Evolutionary conservation across 2,797 vertebrate genomes (phyloP), one percentile per base, ranked within the genome.

Genomic region (Pseudocheirus occidentalis): DNA sequence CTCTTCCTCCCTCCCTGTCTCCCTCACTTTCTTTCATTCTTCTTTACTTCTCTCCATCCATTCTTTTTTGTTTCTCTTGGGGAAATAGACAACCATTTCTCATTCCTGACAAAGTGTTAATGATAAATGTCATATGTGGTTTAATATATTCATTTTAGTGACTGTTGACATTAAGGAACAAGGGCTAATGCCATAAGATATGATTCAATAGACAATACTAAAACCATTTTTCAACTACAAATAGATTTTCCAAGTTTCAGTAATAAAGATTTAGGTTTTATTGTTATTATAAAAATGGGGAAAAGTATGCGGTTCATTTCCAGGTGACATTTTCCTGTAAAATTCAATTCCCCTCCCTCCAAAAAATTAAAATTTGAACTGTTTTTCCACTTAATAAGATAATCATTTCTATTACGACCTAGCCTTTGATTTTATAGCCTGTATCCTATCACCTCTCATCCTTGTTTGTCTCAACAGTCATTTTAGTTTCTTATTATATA

Each of bases 201-300:
- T 93, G 55, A 92, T 24, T 89, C 2, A 21, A 55, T 93, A 92
- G 53, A 55, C 89, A 50, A 10, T 57, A n/a, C 13, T 13, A 95
- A 95, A 95, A 73, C 1, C 0, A 57, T 81, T 59, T 62, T 34
- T 53, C 4, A 91, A 4, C 1, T 1, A 92, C 58, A 93, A 62
- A 95, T 93, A 95, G 46, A 91, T 93, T 96, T 96, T 95, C 31
- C 13, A 91, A 54, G 52, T 87, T 95, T 96, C 57, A 52, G 7
- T 92, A 62, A 92, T 90, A 95, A 96, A 92, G 1, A 34, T 81
- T 93, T 94, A 62, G 94, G 54, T 95, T 95, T 94, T 95, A 95
- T 93, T 95, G 93, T 89, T 95, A 46, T 81, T 93, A 46, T 21
- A 57, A 96, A 96, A 50, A 59, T 62, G 6, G 56, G 14, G 3